Base-by-base conservation (phyloP, 2,113 vertebrate genomes). In the Cinclus mexicanus region DNA sequence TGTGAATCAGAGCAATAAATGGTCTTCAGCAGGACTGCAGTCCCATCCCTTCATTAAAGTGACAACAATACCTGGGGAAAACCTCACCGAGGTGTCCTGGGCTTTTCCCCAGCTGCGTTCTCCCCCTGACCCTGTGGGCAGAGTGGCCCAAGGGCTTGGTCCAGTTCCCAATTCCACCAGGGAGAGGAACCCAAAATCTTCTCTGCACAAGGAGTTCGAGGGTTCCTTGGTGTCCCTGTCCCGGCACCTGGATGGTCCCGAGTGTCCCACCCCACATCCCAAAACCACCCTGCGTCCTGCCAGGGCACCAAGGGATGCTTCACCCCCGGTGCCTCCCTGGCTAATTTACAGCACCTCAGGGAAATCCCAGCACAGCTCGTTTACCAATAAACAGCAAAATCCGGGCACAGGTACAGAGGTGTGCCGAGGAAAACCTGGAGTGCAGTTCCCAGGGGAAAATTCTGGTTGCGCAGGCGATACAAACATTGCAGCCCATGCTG, bases 211-310 rank as follows among this genome's bases (percentile, higher is more conserved):
- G 65, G 28, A 77, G 81, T 37, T 69, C 15, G 41, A 19, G 59
- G 2, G 57, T 49, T 52, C 3, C 13, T 11, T 20, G 0, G 2
- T 14, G 24, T 3, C 53, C 25, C 44, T 50, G 71, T 10, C 35
- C 29, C 5, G 29, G 14, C n/a, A 2, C 10, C 4, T 1, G 31
- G 12, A 4, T 1, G 26, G 61, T 5, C 19, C 29, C 14, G 1
- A 11, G 22, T 1, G 14, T 29, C 9, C 1, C 1, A 3, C 2
- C 10, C 41, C 2, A 0, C 50, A 2, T 1, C 35, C 63, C 52
- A 7, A 1, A 41, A 42, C 23, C 7, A 5, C 0, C 29, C 1
- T 1, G 29, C 35, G 3, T 22, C 21, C 46, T 26, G 68, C 6
- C 12, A 4, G 35, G 42, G 42, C 42, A 14, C 37, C n/a, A 0